Evolutionary conservation across 2,113 vertebrate genomes (phyloP), one percentile per base, ranked within the genome.

Genomic region (Murina feae): DNA sequence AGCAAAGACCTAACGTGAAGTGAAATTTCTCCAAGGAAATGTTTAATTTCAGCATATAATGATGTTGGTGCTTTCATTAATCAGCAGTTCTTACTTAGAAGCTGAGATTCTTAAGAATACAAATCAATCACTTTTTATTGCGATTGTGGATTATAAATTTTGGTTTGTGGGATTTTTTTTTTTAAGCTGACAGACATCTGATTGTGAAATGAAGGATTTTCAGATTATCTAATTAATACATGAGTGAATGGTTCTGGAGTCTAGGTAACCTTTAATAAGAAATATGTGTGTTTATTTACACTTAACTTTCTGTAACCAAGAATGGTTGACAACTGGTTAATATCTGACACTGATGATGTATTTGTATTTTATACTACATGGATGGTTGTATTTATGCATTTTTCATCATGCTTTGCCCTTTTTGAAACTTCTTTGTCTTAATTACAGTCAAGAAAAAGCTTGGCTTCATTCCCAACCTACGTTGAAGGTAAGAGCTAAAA

Each of bases 401-500:
- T 97, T 93, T 97, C 37, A 96, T 94, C 92, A 96, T 97, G 78
- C 78, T 97, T 30, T 97, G 81, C 97, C 97, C 83, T 96, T 89
- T 98, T 96, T 98, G 96, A 98, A 98, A 98, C 90, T 81, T 98
- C 89, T 98, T 93, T 98, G 89, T 98, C 97, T 98, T 98, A 91
- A 97, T 98, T 98, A 96, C 98, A 99, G 99, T 98, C 99, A 97
- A 99, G 99, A 97, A 99, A 98, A 98, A 99, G 98, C 97, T 98
- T 99, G 98, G 99, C 99, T 85, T 99, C 99, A 47, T 99, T 99
- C 97, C 99, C 99, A 90, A 99, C 99, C 21, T 99, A 99, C 91
- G 99, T 99, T 96, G 99, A 99, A 99, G 99, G 99, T 99, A 98
- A 99, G 99, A 97, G 81, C 89, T 93, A 81, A 76, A 76, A 96